phyloP scores from a whole-genome alignment of 2,888 invertebrate species.

The Idaea straminata region DNA sequence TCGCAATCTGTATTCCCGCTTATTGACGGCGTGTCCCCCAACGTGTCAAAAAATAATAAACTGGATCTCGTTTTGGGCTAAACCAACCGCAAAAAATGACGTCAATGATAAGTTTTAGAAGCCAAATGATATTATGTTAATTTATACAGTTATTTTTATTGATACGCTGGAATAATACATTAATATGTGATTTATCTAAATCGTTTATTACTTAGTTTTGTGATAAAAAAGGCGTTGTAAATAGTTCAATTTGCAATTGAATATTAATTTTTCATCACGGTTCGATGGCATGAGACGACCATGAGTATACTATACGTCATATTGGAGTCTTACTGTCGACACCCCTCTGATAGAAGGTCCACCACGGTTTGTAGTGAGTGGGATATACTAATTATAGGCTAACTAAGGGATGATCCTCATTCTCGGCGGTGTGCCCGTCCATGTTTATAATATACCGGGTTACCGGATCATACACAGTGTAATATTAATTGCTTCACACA shows the following conservation, averaged over 20 bases:
- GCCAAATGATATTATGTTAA: not conserved
- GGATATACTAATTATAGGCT: no score
- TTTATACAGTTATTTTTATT: not conserved
- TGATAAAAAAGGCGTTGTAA: not conserved
- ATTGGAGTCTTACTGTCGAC: no score
- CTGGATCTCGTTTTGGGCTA: not conserved
- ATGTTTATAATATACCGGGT: no score
- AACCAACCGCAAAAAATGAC: conserved; percentile 2
- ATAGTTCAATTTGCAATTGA: not conserved
- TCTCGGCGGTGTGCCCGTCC: no score
- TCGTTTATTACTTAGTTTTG: not conserved
- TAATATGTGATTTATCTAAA: not conserved
- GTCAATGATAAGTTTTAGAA: not conserved
- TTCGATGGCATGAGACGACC: no score
- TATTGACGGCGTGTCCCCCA: not conserved
- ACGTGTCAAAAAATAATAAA: not conserved
- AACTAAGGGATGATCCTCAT: no score
- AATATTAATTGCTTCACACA: no score
- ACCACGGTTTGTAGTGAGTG: no score
- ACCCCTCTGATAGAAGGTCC: no score
- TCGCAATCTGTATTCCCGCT: not conserved
- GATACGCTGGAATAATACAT: not conserved
- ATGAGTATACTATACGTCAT: no score
- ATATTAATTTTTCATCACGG: not conserved
- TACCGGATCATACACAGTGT: no score